A percentile compares a stretch with the other conserved stretches of the same genome.
Evolutionary conservation across 2,113 vertebrate species (phyloP).

Genomic region (Halichoeres trimaculatus): DNA sequence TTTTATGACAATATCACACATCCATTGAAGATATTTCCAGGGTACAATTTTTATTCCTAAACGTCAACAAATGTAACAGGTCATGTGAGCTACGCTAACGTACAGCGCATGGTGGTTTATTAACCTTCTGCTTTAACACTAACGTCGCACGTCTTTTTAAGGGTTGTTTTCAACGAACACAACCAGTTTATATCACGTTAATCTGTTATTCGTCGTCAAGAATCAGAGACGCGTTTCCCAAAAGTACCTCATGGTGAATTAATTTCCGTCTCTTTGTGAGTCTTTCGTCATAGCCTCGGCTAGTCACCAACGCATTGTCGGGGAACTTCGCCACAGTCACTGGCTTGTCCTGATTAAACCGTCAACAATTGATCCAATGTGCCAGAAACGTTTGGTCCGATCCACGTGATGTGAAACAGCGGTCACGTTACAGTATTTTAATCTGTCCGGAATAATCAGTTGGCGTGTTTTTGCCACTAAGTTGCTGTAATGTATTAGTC

Average conservation of each 20-base stretch:
- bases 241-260: neutral
- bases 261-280: neutral
- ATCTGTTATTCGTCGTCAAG: no score
- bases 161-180: no score
- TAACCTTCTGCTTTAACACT: neutral
- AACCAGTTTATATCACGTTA: no score
- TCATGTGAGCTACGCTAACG: constrained; percentile 20
- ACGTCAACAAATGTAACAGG: neutral
- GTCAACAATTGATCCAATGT: neutral
- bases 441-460: no score
- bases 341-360: neutral
- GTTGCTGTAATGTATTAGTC: neutral
- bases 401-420: neutral
- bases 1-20: fast-evolving
- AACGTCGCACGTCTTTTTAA: no score
- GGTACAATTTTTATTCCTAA: neutral
- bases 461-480: neutral
- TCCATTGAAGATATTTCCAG: neutral
- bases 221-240: neutral
- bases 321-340: fast-evolving
- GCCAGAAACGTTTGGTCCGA: neutral
- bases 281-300: neutral
- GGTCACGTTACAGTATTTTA: neutral
- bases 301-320: neutral
- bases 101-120: neutral